phyloP scores from a whole-genome alignment of 2,888 invertebrate genomes.

The Epirrhoe tristata region DNA sequence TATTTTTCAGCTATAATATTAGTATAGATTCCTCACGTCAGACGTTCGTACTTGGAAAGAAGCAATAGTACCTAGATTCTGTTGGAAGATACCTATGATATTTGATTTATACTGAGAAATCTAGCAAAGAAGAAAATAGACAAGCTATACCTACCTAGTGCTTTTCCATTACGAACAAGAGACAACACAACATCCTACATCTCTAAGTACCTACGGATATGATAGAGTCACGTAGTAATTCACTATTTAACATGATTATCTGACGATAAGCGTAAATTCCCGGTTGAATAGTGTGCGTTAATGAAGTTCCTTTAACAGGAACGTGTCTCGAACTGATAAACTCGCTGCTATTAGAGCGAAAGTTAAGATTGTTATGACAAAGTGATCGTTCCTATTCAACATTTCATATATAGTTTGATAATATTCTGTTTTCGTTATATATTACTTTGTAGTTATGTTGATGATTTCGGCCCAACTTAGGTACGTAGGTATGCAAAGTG shows the following conservation, averaged over 20 bases:
- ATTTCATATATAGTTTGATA: constrained; percentile 4
- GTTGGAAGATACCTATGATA: background rate
- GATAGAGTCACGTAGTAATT: constrained; percentile 60
- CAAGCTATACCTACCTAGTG: no score
- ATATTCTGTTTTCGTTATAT: constrained; percentile 2
- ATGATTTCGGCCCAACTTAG: no score
- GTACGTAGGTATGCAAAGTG: no score
- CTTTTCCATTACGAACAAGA: background rate
- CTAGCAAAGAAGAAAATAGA: no score
- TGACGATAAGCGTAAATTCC: constrained; percentile 67
- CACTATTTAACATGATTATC: constrained; percentile 61
- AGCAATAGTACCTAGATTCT: background rate
- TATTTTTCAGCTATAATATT: no score
- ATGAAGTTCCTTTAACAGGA: constrained; percentile 52
- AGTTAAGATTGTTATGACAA: constrained; percentile 33
- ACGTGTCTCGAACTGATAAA: constrained; percentile 60
- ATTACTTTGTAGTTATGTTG: no score
- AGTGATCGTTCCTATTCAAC: constrained; percentile 10
- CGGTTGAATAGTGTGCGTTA: constrained; percentile 65
- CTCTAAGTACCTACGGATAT: constrained; percentile 18
- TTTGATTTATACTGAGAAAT: background rate
- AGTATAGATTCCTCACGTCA: constrained; percentile 5
- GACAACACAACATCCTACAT: background rate
- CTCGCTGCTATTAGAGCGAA: constrained; percentile 45
- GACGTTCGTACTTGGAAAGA: background rate